phyloP scores from a whole-genome alignment of 2,797 vertebrate genomes.

The Arremon brunneinucha region DNA sequence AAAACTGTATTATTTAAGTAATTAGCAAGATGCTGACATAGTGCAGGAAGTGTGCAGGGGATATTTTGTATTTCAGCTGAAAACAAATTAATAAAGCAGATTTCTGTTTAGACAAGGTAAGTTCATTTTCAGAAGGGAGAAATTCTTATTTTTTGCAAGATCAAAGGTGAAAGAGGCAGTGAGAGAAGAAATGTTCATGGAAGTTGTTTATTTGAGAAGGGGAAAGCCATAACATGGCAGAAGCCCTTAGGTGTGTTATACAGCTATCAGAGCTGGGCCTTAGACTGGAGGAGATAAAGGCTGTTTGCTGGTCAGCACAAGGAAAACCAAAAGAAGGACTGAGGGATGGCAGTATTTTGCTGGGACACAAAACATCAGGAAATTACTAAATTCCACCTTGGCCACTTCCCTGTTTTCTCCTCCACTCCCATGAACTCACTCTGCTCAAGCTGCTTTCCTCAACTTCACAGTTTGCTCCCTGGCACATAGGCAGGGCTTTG shows the following conservation, averaged over 20 bases:
- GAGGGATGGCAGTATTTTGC: neutral
- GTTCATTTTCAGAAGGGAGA: neutral
- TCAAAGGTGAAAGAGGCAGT: neutral
- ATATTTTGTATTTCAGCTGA: conserved; percentile 5
- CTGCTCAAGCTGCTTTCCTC: neutral
- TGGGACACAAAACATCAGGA: neutral
- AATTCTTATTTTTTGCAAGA: neutral
- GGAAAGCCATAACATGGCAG: neutral
- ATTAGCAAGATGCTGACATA: conserved; percentile 47
- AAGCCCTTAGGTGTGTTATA: neutral
- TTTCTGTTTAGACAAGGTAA: neutral
- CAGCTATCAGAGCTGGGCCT: neutral
- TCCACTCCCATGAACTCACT: neutral
- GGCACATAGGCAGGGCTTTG: fast-evolving
- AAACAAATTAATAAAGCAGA: conserved; percentile 28
- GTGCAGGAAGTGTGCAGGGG: neutral
- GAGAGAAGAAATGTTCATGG: neutral
- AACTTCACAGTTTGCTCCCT: neutral
- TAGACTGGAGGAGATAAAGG: neutral
- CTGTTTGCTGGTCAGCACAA: neutral
- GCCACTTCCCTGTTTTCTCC: neutral
- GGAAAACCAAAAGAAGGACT: neutral
- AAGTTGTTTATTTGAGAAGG: neutral
- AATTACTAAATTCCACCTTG: neutral
- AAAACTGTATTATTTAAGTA: neutral